Percentiles rank a stretch among this genome's conserved stretches.
Evolutionary conservation across 1,140 invertebrate genomes (phyloP).

Genomic region (Dendroctonus ponderosae): DNA sequence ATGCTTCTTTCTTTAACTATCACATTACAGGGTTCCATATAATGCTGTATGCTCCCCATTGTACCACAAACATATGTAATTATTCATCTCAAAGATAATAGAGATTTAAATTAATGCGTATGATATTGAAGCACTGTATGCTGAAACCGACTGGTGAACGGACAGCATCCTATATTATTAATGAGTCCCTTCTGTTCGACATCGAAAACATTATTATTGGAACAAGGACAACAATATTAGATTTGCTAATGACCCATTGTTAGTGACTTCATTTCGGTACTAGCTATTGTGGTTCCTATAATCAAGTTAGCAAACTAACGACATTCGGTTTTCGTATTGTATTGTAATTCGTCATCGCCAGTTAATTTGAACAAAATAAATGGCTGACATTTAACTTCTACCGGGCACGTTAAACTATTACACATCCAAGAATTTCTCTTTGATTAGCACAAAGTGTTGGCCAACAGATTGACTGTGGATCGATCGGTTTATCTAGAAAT

Average conservation of each 20-base stretch:
- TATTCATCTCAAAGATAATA: constrained; percentile 17
- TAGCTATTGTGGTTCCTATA: constrained; percentile 24
- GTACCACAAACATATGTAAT: constrained; percentile 65
- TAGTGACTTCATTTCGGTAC: constrained; percentile 24
- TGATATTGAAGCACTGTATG: background rate
- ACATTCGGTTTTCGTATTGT: constrained; percentile 22
- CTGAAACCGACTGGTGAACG: too few species aligned
- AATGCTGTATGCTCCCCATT: too few species aligned
- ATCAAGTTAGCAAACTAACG: constrained; percentile 21
- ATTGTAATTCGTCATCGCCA: constrained; percentile 23
- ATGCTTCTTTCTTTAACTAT: too few species aligned
- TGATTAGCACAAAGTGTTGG: too few species aligned
- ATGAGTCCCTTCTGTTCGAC: too few species aligned
- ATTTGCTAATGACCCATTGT: constrained; percentile 32
- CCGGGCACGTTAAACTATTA: too few species aligned
- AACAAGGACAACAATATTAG: constrained; percentile 28
- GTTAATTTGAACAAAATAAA: constrained; percentile 5
- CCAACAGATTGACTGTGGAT: too few species aligned
- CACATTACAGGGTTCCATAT: too few species aligned
- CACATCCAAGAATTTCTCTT: too few species aligned
- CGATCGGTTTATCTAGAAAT: too few species aligned
- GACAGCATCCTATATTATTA: too few species aligned
- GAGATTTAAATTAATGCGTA: background rate
- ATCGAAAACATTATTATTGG: constrained; percentile 17
- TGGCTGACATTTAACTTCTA: too few species aligned